Percentiles rank a stretch among this genome's conserved stretches.
These are phyloP conservation scores for Oxyruncus cristatus DNA, from an alignment of 2,113 vertebrate species.

Conservation along the genomic window DNA sequence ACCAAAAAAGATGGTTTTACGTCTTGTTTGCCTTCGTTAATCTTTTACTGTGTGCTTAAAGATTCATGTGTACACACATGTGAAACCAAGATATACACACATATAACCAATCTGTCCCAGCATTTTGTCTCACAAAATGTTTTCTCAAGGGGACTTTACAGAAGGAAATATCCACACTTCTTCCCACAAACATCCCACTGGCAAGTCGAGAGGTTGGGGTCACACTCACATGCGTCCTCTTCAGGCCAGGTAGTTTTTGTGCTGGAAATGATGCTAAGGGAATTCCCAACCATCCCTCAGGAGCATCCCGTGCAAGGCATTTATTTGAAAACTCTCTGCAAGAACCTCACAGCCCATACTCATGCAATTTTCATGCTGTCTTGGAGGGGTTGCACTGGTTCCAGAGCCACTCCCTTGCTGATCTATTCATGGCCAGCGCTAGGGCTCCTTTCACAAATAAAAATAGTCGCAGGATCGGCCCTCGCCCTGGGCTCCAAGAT, in stretches of 20 bases:
- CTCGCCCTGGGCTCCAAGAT: background rate
- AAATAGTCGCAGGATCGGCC: slow-evolving; percentile 4
- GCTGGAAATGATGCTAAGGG: background rate
- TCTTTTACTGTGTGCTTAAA: background rate
- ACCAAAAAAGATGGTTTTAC: background rate
- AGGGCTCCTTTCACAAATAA: background rate
- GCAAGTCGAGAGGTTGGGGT: background rate
- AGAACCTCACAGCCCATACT: background rate
- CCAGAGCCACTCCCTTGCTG: background rate
- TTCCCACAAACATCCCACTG: background rate
- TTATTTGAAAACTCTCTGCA: background rate
- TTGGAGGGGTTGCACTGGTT: slow-evolving; percentile 7
- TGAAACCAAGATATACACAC: too few species aligned
- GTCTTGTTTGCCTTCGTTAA: background rate
- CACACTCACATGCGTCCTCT: accelerated
- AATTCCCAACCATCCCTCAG: background rate
- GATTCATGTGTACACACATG: accelerated
- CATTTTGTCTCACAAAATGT: background rate
- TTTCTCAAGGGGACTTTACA: background rate
- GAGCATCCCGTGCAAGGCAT: accelerated
- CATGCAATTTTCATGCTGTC: background rate
- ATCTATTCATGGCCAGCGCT: background rate
- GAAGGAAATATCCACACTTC: background rate
- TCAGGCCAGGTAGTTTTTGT: background rate
- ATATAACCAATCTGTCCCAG: background rate